phyloP scores from a whole-genome alignment of 1,140 invertebrate species.

The Brachystomella parvula region DNA sequence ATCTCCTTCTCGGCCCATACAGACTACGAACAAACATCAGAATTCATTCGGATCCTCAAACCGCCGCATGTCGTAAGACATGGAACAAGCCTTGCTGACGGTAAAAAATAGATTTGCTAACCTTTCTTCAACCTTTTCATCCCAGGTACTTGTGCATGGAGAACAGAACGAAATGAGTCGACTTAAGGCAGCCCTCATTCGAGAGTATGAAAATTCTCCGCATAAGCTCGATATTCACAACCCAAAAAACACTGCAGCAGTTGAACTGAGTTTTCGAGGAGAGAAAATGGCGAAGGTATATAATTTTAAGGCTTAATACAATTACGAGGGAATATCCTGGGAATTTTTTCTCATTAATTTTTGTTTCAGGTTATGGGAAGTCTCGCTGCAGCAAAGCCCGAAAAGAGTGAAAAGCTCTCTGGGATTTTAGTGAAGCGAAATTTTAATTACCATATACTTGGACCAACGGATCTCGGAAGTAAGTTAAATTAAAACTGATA shows the following conservation, averaged over 20 bases:
- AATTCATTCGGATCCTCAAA: slow-evolving; percentile 88
- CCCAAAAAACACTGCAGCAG: slow-evolving; percentile 87
- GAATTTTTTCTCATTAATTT: slow-evolving; percentile 15
- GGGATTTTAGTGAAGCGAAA: slow-evolving; percentile 95
- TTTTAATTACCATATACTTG: slow-evolving; percentile 94
- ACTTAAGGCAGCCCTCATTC: slow-evolving; percentile 81
- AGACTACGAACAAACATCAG: slow-evolving; percentile 96
- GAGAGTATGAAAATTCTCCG: slow-evolving; percentile 87
- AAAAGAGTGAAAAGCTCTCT: slow-evolving; percentile 68
- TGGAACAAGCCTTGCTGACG: not conserved
- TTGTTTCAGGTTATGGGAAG: slow-evolving; percentile 68
- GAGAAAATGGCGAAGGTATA: slow-evolving; percentile 93
- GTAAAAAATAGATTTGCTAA: not conserved
- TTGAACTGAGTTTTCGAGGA: slow-evolving; percentile 88
- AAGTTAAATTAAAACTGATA: slow-evolving; percentile 41
- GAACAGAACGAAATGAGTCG: slow-evolving; percentile 98
- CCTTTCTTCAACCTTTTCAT: slow-evolving; percentile 19
- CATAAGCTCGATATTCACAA: slow-evolving; percentile 89
- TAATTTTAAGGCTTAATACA: too few species aligned
- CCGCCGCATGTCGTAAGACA: slow-evolving; percentile 81
- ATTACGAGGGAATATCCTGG: not conserved
- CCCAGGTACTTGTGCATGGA: slow-evolving; percentile 85
- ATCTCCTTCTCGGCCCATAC: slow-evolving; percentile 99
- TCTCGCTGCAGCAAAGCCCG: slow-evolving; percentile 72
- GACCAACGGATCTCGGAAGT: slow-evolving; percentile 82